Evolutionary conservation across 2,888 invertebrate genomes (phyloP), one percentile per base, ranked within the genome.

Genomic region (Spicauda simplicius): DNA sequence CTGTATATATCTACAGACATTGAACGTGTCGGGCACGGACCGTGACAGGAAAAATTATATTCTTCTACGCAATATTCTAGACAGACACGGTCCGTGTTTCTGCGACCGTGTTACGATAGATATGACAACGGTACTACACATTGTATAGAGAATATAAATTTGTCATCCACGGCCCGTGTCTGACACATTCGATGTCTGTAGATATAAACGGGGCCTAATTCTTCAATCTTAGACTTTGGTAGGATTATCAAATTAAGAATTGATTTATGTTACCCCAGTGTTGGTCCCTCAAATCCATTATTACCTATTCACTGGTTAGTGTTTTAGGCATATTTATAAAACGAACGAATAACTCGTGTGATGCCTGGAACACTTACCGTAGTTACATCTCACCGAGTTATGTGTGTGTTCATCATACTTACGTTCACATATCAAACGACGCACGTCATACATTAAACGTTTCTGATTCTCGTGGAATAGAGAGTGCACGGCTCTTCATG

Each of bases 231-330:
- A 64, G 64, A 79, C 80, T 82, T 84, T 77, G 83, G 81, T 86
- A 84, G 85, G 82, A 79, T 79, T 71, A 71, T 81, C 82, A 84
- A 83, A 76, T 75, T 80, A 78, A 77, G 81, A 79, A 80, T 83
- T 81, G 82, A 77, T 84, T 85, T 84, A 69, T 70, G 71, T 69
- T 53, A 68, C 59, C 19, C 66, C 62, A 33, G 50, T 75, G 80
- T 84, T 79, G 85, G 81, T 82, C 81, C 82, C 85, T 85, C 80
- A 78, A 79, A 85, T 85, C 80, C 82, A 84, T 85, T 77, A 80
- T 56, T 78, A 80, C 84, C 83, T 86, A 82, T 87, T 83, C 83
- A 79, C 81, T 71, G 70, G 71, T 30, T n/a, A 53, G n/a, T 55
- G 66, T 66, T 66, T 0, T 55, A 41, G 54, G 4, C 60, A 48